Percentiles rank a stretch among this genome's conserved stretches.
These are phyloP conservation scores for Drosophila birchii DNA, from an alignment of 2,888 invertebrate species.

Conservation along the genomic window DNA sequence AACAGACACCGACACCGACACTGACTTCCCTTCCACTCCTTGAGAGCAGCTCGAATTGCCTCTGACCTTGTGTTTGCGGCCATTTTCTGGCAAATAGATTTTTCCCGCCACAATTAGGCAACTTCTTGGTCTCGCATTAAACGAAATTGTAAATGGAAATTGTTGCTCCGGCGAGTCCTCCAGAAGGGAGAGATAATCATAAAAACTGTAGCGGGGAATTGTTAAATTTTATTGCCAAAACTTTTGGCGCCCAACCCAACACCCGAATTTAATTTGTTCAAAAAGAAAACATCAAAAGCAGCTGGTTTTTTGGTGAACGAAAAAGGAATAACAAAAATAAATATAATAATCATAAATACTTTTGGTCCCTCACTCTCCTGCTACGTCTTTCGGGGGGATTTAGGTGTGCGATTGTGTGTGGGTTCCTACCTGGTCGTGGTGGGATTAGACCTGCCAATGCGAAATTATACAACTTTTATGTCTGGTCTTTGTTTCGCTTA, in stretches of 20 bases:
- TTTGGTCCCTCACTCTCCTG: constrained; percentile 33
- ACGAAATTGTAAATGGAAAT: constrained; percentile 54
- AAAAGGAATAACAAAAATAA: constrained; percentile 23
- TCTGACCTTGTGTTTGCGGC: constrained; percentile 67
- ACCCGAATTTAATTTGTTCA: constrained; percentile 42
- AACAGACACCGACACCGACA: constrained; percentile 10
- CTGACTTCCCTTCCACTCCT: constrained; percentile 33
- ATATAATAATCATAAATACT: constrained; percentile 68
- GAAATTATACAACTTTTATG: constrained; percentile 74
- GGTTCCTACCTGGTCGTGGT: constrained; percentile 73
- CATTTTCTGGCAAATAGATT: constrained; percentile 59
- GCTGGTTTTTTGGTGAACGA: constrained; percentile 59
- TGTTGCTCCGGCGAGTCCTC: constrained; percentile 26
- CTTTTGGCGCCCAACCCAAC: constrained; percentile 40
- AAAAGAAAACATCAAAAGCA: constrained; percentile 78
- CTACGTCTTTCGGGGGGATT: constrained; percentile 37
- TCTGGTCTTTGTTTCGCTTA: constrained; percentile 64
- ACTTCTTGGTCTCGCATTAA: constrained; percentile 66
- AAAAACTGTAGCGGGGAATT: constrained; percentile 70
- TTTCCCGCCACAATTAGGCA: constrained; percentile 79
- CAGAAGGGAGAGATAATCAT: constrained; percentile 66
- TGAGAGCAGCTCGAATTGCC: constrained; percentile 74
- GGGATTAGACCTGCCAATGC: constrained; percentile 78
- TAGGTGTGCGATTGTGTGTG: constrained; percentile 38
- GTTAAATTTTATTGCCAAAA: constrained; percentile 75